Conservation (phyloP, 35 echinoderm and acorn worm species). For the Hemicentrotus pulcherrimus region DNA sequence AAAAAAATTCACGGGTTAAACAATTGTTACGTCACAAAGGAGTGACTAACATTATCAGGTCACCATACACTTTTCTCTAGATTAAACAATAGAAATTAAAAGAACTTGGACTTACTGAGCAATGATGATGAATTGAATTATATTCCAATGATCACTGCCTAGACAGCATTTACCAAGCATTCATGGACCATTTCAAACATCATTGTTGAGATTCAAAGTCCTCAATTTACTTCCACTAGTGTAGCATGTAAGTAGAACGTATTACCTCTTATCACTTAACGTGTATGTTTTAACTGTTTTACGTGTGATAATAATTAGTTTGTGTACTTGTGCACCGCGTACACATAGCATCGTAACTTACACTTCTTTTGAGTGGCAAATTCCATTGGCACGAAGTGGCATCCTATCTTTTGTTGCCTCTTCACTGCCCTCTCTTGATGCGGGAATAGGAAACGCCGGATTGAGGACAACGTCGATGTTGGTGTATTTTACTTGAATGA, state of each 20-base stretch:
- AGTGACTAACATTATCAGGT: not conserved
- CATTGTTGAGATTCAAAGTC: not conserved
- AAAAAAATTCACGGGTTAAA: not conserved
- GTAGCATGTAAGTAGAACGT: not conserved
- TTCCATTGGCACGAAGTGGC: not conserved
- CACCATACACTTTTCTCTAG: not conserved
- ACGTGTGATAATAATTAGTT: not conserved
- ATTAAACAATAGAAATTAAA: not conserved
- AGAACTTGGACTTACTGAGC: not conserved
- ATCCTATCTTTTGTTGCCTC: not conserved
- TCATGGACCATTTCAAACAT: not conserved
- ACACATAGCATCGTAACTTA: not conserved
- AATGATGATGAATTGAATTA: not conserved
- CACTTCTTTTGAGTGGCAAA: not conserved
- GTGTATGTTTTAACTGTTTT: constrained; percentile 1
- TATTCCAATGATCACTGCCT: constrained; percentile 6
- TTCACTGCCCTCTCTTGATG: not conserved
- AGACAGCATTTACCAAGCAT: not conserved
- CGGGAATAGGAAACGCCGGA: not conserved
- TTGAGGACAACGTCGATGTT: not conserved
- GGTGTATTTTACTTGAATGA: not conserved
- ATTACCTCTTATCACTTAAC: not conserved
- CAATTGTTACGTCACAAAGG: not conserved
- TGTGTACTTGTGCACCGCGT: not conserved
- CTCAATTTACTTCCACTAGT: not conserved